These are phyloP conservation scores for Polyploca ridens DNA, from an alignment of 2,888 invertebrate species.

Conservation along the genomic window DNA sequence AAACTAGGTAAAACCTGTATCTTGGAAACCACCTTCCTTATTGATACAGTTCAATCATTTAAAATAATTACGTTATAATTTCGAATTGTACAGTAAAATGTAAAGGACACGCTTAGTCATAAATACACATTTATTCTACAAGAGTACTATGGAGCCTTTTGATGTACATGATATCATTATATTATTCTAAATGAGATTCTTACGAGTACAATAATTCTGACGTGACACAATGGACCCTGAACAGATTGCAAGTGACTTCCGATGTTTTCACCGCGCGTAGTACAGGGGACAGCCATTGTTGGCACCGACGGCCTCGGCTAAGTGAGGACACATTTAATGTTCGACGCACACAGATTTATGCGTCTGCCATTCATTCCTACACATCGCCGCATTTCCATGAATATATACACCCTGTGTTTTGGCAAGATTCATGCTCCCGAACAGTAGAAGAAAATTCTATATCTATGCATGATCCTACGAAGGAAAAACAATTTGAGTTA, in stretches of 20 bases:
- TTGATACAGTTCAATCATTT: too few species aligned
- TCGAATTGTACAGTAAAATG: too few species aligned
- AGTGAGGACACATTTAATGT: conserved; percentile 62
- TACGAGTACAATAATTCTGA: too few species aligned
- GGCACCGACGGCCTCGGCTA: conserved; percentile 34
- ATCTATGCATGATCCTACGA: background rate
- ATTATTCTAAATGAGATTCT: too few species aligned
- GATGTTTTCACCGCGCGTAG: conserved; percentile 44
- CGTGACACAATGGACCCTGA: conserved; percentile 35
- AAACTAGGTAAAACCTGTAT: too few species aligned
- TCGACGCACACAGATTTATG: conserved; percentile 65
- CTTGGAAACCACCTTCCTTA: too few species aligned
- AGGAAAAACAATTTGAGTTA: background rate
- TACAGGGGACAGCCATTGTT: conserved; percentile 36
- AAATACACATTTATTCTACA: too few species aligned
- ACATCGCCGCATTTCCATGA: conserved; percentile 22
- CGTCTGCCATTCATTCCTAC: conserved; percentile 45
- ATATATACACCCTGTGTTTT: conserved; percentile 12
- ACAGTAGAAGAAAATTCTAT: too few species aligned
- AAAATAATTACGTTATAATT: too few species aligned
- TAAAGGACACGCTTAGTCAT: too few species aligned
- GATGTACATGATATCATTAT: too few species aligned
- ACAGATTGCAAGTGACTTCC: conserved; percentile 40
- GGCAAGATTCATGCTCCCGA: background rate
- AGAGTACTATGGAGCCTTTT: too few species aligned